These are phyloP conservation scores for Stenchaetothrips biformis DNA, from an alignment of 2,888 invertebrate genomes.

Conservation along the genomic window DNA sequence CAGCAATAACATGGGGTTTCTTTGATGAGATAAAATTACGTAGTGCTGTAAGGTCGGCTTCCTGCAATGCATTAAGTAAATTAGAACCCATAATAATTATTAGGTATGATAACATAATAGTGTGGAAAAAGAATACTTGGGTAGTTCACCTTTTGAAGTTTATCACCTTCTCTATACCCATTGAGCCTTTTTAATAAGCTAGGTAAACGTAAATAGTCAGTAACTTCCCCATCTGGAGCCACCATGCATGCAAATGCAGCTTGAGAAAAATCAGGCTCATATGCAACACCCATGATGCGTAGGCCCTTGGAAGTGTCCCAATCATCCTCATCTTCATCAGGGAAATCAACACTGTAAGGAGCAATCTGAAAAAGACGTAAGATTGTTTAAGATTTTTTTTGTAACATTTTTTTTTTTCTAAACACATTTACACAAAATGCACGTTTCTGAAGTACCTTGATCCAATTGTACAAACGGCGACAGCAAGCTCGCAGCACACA, in stretches of 20 bases:
- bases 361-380: conserved; percentile 51
- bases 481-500: conserved; percentile 78
- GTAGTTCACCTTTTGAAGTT: conserved; percentile 51
- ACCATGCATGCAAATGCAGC: conserved; percentile 85
- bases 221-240: conserved; percentile 85
- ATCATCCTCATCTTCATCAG: conserved; percentile 86
- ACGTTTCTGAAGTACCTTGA: conserved; percentile 54
- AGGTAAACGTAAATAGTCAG: conserved; percentile 83
- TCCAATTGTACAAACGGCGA: conserved; percentile 82
- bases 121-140: background rate
- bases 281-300: conserved; percentile 82
- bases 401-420: too few species aligned
- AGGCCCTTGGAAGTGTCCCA: conserved; percentile 82
- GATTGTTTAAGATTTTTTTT: background rate
- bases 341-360: conserved; percentile 68
- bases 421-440: too few species aligned
- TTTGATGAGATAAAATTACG: conserved; percentile 80
- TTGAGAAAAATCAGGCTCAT: conserved; percentile 75
- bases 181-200: conserved; percentile 79
- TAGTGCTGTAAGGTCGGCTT: conserved; percentile 62
- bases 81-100: background rate
- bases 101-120: background rate
- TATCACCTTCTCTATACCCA: conserved; percentile 63
- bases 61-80: conserved; percentile 41
- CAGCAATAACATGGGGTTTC: conserved; percentile 88